Conservation (phyloP, 2,113 vertebrate species). For the Spizaetus ornatus region DNA sequence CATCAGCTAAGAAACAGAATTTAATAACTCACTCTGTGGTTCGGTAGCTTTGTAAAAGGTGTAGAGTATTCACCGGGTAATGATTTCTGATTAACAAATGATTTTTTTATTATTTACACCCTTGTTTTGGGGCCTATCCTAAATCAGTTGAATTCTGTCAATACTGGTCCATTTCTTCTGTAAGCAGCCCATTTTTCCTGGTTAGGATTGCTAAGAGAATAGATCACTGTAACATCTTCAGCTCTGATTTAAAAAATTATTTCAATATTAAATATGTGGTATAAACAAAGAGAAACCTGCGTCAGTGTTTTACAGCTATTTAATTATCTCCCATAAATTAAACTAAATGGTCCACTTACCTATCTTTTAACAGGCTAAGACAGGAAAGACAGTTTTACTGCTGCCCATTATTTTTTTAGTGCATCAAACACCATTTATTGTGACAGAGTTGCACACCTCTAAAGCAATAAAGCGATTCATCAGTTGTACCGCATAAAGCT, state of each 20-base stretch:
- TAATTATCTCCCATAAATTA: neutral
- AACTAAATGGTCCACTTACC: neutral
- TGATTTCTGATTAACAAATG: neutral
- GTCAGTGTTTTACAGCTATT: neutral
- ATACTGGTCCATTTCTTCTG: neutral
- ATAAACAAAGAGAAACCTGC: neutral
- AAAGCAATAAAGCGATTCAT: neutral
- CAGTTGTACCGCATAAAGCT: neutral
- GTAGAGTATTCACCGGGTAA: neutral
- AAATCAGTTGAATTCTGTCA: neutral
- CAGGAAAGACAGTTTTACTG: neutral
- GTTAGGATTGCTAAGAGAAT: neutral
- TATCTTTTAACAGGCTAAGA: neutral
- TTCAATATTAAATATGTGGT: neutral
- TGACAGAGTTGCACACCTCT: neutral
- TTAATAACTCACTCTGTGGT: neutral
- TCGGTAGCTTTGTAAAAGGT: neutral
- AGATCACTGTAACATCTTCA: neutral
- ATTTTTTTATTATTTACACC: neutral
- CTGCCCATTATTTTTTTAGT: neutral
- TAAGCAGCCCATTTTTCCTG: neutral
- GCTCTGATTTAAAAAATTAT: neutral
- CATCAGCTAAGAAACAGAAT: neutral
- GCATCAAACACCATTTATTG: neutral
- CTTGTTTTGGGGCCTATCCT: neutral